Conservation (phyloP, 2,113 vertebrate species). For the Struthio camelus region DNA sequence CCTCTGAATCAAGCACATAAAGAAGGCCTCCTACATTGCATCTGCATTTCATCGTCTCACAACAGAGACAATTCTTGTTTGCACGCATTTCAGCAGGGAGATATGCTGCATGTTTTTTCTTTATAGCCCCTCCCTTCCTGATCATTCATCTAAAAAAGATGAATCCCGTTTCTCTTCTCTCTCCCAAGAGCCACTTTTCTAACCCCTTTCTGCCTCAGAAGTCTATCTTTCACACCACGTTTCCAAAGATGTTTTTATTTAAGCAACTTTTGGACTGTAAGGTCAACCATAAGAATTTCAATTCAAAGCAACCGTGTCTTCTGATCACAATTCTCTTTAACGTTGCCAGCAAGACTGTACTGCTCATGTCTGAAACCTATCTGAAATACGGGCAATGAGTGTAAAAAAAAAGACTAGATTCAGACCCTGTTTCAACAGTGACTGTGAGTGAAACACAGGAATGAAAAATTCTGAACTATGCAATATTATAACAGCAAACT, state of each 20-base stretch:
- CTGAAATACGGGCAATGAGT: not conserved
- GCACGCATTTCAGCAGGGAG: not conserved
- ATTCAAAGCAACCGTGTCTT: not conserved
- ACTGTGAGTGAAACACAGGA: constrained; percentile 36
- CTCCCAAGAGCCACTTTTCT: not conserved
- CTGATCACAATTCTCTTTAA: not conserved
- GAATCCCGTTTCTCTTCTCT: not conserved
- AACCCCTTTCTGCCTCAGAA: not conserved
- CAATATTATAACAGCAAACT: not conserved
- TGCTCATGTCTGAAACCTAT: constrained; percentile 13
- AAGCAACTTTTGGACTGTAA: not conserved
- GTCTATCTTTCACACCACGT: not conserved
- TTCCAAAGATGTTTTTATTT: not conserved
- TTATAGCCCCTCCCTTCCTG: not conserved
- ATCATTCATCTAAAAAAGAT: not conserved
- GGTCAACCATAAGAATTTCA: not conserved
- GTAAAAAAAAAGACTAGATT: constrained; percentile 48
- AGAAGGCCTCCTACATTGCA: not conserved
- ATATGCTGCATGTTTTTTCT: not conserved
- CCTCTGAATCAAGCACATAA: not conserved
- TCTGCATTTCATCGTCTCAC: not conserved
- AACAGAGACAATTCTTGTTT: not conserved
- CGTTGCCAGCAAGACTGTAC: not conserved
- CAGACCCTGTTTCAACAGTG: constrained; percentile 21
- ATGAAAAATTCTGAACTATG: not conserved